These are phyloP conservation scores for Myopa testacea DNA, from an alignment of 2,888 invertebrate genomes.

Conservation along the genomic window DNA sequence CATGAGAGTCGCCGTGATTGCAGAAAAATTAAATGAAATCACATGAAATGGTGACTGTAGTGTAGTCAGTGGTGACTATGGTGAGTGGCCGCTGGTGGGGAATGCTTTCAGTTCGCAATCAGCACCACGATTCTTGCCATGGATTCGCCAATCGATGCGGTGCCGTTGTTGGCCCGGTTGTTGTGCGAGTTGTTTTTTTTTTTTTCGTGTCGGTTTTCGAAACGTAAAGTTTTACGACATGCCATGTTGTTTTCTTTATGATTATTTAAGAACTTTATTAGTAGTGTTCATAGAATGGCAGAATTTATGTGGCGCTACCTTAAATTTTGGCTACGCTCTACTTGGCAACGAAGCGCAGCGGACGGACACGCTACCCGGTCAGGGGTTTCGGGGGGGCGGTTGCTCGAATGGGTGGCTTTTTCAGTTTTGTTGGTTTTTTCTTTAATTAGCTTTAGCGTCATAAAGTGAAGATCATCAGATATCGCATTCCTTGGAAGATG, in stretches of 20 bases:
- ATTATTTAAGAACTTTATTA: slow-evolving; percentile 42
- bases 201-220: slow-evolving; percentile 6
- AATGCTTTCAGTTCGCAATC: background rate
- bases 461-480: too few species aligned
- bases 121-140: background rate
- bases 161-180: background rate
- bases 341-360: background rate
- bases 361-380: background rate
- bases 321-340: slow-evolving; percentile 2
- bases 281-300: slow-evolving; percentile 30
- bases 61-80: background rate
- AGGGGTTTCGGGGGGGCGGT: background rate
- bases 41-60: slow-evolving; percentile 28
- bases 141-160: background rate
- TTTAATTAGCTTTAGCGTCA: too few species aligned
- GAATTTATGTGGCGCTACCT: slow-evolving; percentile 24
- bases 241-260: slow-evolving; percentile 46
- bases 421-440: too few species aligned
- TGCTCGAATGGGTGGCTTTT: background rate
- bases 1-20: slow-evolving; percentile 39
- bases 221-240: slow-evolving; percentile 46
- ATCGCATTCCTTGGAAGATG: too few species aligned
- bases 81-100: background rate
- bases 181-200: too few species aligned
- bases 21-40: slow-evolving; percentile 41